Conservation (phyloP, 2,113 vertebrate species). For the Leptobrachium leishanense region DNA sequence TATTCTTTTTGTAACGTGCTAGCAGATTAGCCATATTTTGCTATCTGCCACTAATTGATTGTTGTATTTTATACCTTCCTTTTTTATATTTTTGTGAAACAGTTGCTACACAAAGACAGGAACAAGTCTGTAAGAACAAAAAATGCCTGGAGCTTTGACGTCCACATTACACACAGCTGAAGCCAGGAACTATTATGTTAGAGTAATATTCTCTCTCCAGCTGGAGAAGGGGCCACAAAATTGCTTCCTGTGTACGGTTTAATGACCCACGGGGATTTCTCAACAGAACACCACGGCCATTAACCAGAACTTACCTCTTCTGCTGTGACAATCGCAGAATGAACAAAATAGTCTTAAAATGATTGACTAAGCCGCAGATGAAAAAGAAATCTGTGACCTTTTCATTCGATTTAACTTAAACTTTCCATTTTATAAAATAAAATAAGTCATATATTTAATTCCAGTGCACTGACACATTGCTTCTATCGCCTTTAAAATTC, state of each 20-base stretch:
- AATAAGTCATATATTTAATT: not conserved
- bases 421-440: not conserved
- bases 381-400: not conserved
- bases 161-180: not conserved
- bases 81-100: no score
- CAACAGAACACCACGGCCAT: conserved; percentile 1
- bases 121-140: conserved; percentile 16
- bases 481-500: conserved; percentile 26
- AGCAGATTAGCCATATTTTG: not conserved
- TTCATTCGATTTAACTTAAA: not conserved
- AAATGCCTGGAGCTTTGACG: not conserved
- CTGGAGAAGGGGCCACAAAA: conserved; percentile 16
- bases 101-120: conserved; percentile 22
- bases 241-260: conserved; percentile 19
- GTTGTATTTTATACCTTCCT: not conserved
- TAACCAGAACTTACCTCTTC: conserved; percentile 4
- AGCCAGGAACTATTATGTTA: not conserved
- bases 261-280: conserved; percentile 2
- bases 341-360: not conserved
- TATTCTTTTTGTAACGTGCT: not conserved
- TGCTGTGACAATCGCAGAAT: not conserved
- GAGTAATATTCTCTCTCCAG: conserved; percentile 1
- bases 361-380: not conserved
- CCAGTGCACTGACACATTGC: not conserved
- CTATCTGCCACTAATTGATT: not conserved